A percentile compares a stretch with the other conserved stretches of the same genome.
phyloP scores from a whole-genome alignment of 2,888 invertebrate genomes.

The Notodonta dromedarius region DNA sequence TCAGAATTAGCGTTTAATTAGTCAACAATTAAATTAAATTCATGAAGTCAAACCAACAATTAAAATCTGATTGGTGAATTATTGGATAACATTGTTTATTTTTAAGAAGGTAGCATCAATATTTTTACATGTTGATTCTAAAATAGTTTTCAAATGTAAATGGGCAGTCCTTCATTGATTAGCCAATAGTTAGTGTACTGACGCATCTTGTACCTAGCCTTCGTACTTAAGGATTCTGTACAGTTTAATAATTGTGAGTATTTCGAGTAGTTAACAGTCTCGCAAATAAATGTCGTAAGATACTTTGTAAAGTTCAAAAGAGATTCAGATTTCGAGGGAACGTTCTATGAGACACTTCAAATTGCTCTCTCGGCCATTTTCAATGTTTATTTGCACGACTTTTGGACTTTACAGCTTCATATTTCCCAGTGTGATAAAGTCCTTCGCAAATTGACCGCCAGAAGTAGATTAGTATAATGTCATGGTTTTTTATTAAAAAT shows the following conservation, averaged over 20 bases:
- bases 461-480: conserved; percentile 5
- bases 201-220: conserved; percentile 21
- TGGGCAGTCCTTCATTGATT: background rate
- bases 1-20: background rate
- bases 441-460: conserved; percentile 19
- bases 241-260: conserved; percentile 13
- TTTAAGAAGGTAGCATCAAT: background rate
- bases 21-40: too few species aligned
- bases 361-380: background rate
- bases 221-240: conserved; percentile 30
- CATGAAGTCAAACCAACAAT: background rate
- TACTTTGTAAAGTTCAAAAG: conserved; percentile 22
- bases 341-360: background rate
- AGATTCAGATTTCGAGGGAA: background rate
- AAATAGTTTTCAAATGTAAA: background rate
- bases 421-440: background rate
- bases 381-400: conserved; percentile 2
- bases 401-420: conserved; percentile 31
- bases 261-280: conserved; percentile 16
- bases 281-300: conserved; percentile 7
- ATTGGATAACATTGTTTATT: background rate
- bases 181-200: background rate
- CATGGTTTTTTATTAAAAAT: conserved; percentile 23
- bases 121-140: background rate
- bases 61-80: background rate